Percentiles rank a stretch among this genome's conserved stretches.
phyloP scores from a whole-genome alignment of 2,888 invertebrate species.

The Suillia variegata region DNA sequence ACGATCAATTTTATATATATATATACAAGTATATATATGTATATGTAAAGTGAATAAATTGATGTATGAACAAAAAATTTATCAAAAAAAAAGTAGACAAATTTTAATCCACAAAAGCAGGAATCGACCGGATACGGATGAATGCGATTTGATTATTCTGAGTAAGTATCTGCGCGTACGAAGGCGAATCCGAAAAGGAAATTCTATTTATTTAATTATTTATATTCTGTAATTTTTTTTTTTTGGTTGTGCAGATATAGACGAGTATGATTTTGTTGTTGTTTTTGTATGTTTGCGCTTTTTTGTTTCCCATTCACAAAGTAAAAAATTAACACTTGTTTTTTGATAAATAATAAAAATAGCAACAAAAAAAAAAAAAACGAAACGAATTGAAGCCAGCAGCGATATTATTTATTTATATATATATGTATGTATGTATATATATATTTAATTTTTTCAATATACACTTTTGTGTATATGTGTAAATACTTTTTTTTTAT shows the following conservation, averaged over 20 bases:
- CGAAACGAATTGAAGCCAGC: no score
- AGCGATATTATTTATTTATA: conserved; percentile 23
- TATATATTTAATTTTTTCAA: conserved; percentile 9
- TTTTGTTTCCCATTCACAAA: conserved; percentile 53
- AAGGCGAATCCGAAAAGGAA: no score
- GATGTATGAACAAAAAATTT: no score
- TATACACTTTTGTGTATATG: background rate
- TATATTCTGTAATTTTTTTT: background rate
- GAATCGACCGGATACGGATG: no score
- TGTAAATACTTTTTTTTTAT: conserved; percentile 6
- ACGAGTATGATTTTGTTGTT: conserved; percentile 15
- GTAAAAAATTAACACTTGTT: conserved; percentile 49
- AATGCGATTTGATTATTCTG: no score
- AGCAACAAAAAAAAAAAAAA: background rate
- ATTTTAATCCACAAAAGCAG: no score
- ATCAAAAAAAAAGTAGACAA: no score
- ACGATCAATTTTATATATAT: background rate
- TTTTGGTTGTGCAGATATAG: no score
- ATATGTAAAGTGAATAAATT: no score
- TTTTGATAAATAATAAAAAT: background rate
- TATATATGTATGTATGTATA: conserved; percentile 6
- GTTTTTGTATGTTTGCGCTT: conserved; percentile 37
- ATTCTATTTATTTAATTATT: background rate
- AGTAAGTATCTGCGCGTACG: no score
- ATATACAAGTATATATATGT: background rate